Percentiles rank a stretch among this genome's conserved stretches.
Evolutionary conservation across 2,888 invertebrate genomes (phyloP).

Genomic region (Caenorhabditis afra): DNA sequence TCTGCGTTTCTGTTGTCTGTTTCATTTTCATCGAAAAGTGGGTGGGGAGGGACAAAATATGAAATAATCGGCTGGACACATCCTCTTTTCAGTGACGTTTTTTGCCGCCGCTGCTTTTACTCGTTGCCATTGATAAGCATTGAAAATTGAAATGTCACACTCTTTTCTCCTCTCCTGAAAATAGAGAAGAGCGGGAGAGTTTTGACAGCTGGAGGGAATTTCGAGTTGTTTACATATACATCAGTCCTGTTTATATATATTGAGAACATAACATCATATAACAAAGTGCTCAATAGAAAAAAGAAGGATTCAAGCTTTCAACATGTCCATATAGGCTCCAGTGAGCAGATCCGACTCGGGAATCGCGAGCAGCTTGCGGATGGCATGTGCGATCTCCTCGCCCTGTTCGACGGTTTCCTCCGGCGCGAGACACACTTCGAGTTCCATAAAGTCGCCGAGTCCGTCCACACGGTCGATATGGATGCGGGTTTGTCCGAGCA

Average conservation of each 20-base stretch:
- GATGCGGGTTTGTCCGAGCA: constrained; percentile 89
- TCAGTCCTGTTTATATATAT: background rate
- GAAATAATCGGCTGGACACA: constrained; percentile 14
- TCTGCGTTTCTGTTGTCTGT: constrained; percentile 13
- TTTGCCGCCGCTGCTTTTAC: no score
- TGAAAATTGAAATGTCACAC: background rate
- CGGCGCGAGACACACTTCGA: constrained; percentile 87
- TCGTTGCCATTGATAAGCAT: constrained; percentile 29
- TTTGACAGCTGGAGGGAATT: constrained; percentile 4
- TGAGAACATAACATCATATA: background rate
- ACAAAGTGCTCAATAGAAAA: background rate
- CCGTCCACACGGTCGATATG: constrained; percentile 89
- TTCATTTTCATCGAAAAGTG: constrained; percentile 27
- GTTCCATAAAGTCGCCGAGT: constrained; percentile 89
- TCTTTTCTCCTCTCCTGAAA: background rate
- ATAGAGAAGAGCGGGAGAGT: constrained; percentile 2
- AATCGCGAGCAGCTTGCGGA: constrained; percentile 85
- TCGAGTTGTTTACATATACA: constrained; percentile 7
- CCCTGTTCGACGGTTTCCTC: constrained; percentile 86
- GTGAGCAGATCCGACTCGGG: constrained; percentile 64
- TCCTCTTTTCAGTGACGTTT: constrained; percentile 11
- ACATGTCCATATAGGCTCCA: constrained; percentile 75
- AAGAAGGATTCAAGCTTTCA: constrained; percentile 25
- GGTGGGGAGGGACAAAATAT: constrained; percentile 1
- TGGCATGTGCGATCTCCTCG: constrained; percentile 85